Base-by-base conservation (phyloP, 1,140 invertebrate species). In the Orius insidiosus region DNA sequence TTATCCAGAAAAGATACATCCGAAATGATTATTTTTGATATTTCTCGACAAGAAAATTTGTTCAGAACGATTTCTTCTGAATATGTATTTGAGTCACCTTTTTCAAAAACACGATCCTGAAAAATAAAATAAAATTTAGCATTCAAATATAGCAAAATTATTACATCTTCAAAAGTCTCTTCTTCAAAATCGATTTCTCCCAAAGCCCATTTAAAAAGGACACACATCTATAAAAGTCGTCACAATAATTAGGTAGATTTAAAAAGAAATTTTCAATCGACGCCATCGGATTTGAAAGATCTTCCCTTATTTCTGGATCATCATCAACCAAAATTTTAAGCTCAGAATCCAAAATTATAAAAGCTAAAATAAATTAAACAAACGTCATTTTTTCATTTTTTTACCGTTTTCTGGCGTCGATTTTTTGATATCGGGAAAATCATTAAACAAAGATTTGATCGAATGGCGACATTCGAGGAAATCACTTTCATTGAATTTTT, bases 31-130 rank as follows among this genome's bases (percentile, higher is more conserved):
- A 24, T 24, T 24, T 24, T 24, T 24, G 24, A 24, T 24, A 24
- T 24, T 24, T 24, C 24, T 24, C 7, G 24, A 7, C 24, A 24
- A 24, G 24, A 24, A 24, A 24, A 24, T 24, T 18, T 3, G 18
- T 15, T 51, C 24, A 52, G 13, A 39, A 41, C 38, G 13, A 48
- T 11, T 32, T 52, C 47, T 52, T 52, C 51, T 24, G 30, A 43
- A 18, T 50, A 46, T 24, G n/a, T n/a, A 35, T 50, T 52, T 4
- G 37, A 24, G 15, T 45, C 39, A n/a, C 41, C 42, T 44, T 46
- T n/a, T n/a, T 46, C 48, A 45, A 52, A 52, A 9, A 52, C 45
- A 18, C 34, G 32, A 14, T 35, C 51, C 51, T 52, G 39, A 24
- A 48, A 52, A 19, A 4, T 10, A 45, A 11, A 10, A 33, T 36